Conservation (phyloP, 2,888 invertebrate genomes). For the Isotomurus palustris region DNA sequence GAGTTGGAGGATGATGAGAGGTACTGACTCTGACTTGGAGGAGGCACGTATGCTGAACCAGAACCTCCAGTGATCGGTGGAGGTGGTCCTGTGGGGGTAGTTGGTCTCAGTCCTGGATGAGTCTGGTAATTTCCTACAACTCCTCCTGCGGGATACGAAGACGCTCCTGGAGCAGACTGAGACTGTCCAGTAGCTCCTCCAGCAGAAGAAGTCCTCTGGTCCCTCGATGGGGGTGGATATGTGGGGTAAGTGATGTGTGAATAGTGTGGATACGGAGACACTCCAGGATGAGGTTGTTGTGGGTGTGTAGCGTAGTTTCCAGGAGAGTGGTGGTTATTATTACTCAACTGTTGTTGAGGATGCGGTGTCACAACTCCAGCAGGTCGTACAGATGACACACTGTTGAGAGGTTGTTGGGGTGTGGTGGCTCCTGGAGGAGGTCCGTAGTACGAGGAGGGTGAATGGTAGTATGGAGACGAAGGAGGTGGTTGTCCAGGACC, state of each 20-base stretch:
- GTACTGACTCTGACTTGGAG: conserved; percentile 2
- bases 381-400: too few relatives aligned
- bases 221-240: conserved; percentile 29
- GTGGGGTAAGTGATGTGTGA: conserved; percentile 22
- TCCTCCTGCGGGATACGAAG: background rate
- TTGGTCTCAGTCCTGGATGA: conserved; percentile 23
- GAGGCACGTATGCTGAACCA: too few relatives aligned
- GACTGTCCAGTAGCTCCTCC: conserved; percentile 3
- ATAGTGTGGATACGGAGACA: conserved; percentile 14
- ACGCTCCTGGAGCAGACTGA: conserved; percentile 13
- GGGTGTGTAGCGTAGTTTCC: too few relatives aligned
- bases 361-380: background rate
- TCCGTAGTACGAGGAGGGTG: conserved; percentile 13
- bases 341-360: background rate
- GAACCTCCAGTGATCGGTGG: conserved; percentile 13
- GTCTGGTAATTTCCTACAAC: conserved; percentile 18
- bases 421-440: conserved; percentile 23
- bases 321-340: background rate
- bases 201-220: conserved; percentile 14
- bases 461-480: conserved; percentile 3
- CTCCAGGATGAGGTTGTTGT: conserved; percentile 12
- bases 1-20: conserved; percentile 4
- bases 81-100: conserved; percentile 26
- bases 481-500: conserved; percentile 14
- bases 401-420: too few relatives aligned